Percentiles rank a stretch among this genome's conserved stretches.
Evolutionary conservation across 2,113 vertebrate genomes (phyloP).

Genomic region (Casuarius casuarius): DNA sequence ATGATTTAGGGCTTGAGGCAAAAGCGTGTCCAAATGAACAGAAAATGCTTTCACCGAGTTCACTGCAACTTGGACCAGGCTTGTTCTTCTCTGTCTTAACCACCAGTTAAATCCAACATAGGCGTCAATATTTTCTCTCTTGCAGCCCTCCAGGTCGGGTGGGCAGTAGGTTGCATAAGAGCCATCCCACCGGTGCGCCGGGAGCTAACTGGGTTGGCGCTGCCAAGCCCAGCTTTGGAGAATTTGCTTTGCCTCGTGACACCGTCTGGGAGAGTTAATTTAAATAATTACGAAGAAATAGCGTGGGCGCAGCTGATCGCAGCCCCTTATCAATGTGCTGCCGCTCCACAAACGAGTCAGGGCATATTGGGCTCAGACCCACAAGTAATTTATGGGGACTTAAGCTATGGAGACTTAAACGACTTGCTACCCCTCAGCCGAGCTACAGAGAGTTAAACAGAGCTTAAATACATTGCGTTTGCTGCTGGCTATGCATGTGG

Average conservation of each 20-base stretch:
- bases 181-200: no score
- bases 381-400: neutral
- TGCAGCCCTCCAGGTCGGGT: neutral
- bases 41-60: neutral
- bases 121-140: neutral
- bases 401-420: neutral
- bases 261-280: neutral
- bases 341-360: neutral
- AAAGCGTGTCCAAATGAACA: neutral
- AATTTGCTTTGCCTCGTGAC: neutral
- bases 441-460: neutral
- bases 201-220: neutral
- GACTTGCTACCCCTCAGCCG: neutral
- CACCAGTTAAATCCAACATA: neutral
- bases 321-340: neutral
- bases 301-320: neutral
- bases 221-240: neutral
- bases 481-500: neutral
- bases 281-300: neutral
- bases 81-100: neutral
- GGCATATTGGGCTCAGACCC: neutral
- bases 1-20: neutral
- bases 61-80: neutral
- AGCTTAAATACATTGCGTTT: neutral
- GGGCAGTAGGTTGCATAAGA: no score